phyloP scores from a whole-genome alignment of 2,113 vertebrate genomes.

The Rhinopomastus cyanomelas region DNA sequence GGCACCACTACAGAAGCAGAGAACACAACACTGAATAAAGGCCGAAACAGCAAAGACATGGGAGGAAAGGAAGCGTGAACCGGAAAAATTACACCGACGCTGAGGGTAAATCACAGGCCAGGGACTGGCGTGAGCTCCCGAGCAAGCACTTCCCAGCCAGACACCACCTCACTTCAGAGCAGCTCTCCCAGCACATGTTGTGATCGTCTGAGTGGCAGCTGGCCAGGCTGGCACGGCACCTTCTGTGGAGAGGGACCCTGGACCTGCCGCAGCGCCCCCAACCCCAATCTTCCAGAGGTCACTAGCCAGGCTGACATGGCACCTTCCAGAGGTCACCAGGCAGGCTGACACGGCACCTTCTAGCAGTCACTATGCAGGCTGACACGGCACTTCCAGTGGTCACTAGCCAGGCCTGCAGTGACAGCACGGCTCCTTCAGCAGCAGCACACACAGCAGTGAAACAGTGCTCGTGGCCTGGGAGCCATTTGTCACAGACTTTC shows the following conservation, averaged over 20 bases:
- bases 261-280: too few species aligned
- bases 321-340: too few species aligned
- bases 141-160: not conserved
- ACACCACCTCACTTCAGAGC: not conserved
- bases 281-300: too few species aligned
- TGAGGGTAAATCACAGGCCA: not conserved
- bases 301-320: too few species aligned
- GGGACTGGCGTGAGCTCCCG: not conserved
- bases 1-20: not conserved
- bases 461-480: not conserved
- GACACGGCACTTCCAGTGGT: too few species aligned
- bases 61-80: slow-evolving; percentile 27
- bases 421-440: not conserved
- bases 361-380: too few species aligned
- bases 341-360: too few species aligned
- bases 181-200: rapidly evolving
- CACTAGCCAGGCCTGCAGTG: not conserved
- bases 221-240: not conserved
- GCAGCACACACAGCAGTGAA: not conserved
- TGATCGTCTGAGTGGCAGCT: rapidly evolving
- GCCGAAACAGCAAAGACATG: slow-evolving; percentile 8
- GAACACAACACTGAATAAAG: slow-evolving; percentile 56
- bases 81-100: not conserved
- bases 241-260: too few species aligned
- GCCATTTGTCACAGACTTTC: not conserved